phyloP scores from a whole-genome alignment of 2,113 vertebrate genomes.

The Petrocephalus zakoni region DNA sequence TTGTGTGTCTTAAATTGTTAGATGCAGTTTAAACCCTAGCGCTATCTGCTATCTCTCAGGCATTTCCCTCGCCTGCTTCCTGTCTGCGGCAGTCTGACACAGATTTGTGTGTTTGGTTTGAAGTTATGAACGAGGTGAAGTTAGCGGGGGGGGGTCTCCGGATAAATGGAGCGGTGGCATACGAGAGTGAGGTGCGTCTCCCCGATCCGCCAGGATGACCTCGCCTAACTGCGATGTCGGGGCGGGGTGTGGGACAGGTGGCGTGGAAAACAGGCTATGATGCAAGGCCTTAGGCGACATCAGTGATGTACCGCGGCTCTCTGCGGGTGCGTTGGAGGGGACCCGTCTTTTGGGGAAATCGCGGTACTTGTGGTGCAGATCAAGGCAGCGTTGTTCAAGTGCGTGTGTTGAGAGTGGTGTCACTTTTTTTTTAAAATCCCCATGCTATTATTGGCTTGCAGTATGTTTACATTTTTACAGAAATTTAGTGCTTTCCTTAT shows the following conservation, averaged over 20 bases:
- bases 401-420: background rate
- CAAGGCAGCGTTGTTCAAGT: background rate
- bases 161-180: background rate
- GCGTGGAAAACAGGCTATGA: background rate
- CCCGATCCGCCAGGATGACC: background rate
- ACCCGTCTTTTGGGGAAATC: background rate
- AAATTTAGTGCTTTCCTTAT: conserved; percentile 4
- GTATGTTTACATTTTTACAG: conserved; percentile 17
- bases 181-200: background rate
- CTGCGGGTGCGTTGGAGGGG: background rate
- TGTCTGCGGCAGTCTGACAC: background rate
- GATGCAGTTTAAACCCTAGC: conserved; percentile 23
- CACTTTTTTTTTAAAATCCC: background rate
- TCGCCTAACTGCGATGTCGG: background rate
- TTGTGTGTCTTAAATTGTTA: conserved; percentile 36
- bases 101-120: background rate
- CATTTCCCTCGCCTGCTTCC: conserved; percentile 29
- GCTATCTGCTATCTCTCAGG: conserved; percentile 17
- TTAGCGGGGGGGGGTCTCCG: background rate
- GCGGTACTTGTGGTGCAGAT: background rate
- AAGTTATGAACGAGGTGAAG: background rate
- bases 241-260: background rate
- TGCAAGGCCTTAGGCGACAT: background rate
- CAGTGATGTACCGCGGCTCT: background rate
- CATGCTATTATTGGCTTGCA: conserved; percentile 12